Percentiles rank a stretch among this genome's conserved stretches.
Evolutionary conservation across 2,888 invertebrate species (phyloP).

Genomic region (Pimpla rufipes): DNA sequence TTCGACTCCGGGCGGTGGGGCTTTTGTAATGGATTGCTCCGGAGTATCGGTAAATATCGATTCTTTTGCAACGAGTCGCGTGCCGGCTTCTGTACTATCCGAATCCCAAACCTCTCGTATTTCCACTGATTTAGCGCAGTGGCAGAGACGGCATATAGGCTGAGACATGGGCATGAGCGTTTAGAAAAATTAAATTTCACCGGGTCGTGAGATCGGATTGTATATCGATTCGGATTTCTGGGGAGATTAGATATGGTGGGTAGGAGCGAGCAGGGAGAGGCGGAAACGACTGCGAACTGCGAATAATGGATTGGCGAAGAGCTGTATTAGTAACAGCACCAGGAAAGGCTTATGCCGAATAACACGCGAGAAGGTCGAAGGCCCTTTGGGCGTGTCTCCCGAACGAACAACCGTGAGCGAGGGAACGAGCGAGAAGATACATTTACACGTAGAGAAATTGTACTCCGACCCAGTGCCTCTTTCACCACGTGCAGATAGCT

Average conservation of each 20-base stretch:
- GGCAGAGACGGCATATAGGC: background rate
- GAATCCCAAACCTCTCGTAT: slow-evolving; percentile 37
- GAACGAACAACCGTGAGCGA: slow-evolving; percentile 17
- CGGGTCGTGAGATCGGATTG: background rate
- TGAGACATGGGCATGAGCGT: background rate
- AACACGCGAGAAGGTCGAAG: slow-evolving; percentile 59
- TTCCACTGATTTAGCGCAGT: background rate
- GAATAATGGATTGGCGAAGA: slow-evolving; percentile 63
- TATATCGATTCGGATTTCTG: background rate
- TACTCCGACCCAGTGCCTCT: slow-evolving; percentile 32
- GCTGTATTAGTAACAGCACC: slow-evolving; percentile 32
- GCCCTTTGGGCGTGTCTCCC: slow-evolving; percentile 54
- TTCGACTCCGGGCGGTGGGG: slow-evolving; percentile 13
- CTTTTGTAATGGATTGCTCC: slow-evolving; percentile 54
- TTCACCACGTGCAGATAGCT: slow-evolving; percentile 14
- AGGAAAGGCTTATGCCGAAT: slow-evolving; percentile 49
- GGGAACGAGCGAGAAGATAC: background rate
- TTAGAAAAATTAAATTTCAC: slow-evolving; percentile 17
- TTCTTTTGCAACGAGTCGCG: slow-evolving; percentile 55
- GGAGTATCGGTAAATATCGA: slow-evolving; percentile 58
- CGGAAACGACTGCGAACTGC: slow-evolving; percentile 1
- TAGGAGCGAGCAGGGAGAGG: background rate
- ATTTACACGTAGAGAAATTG: slow-evolving; percentile 21
- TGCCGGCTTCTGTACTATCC: slow-evolving; percentile 38
- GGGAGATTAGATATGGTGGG: slow-evolving; percentile 27